Conservation (phyloP, 2,113 vertebrate species). For the Nansenia antarctica region DNA sequence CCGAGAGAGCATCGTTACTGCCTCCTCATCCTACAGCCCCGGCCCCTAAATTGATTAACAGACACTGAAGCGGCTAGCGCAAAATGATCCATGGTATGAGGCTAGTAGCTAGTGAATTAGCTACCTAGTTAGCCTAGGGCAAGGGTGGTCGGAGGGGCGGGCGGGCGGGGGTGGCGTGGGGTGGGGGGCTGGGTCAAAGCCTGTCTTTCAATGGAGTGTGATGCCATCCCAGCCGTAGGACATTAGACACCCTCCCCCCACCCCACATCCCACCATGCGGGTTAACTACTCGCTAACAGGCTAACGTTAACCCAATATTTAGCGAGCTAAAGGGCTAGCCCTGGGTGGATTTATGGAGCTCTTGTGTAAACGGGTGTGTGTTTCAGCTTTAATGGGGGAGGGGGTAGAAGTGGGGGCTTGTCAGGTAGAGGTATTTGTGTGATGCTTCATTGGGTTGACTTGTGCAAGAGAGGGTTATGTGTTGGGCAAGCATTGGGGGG, state of each 20-base stretch:
- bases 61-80: constrained; percentile 87
- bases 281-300: constrained; percentile 57
- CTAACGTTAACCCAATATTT: constrained; percentile 49
- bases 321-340: constrained; percentile 9
- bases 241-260: no score
- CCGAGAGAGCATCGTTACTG: constrained; percentile 99
- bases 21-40: constrained; percentile 88
- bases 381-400: constrained; percentile 49
- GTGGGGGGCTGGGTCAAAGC: no score
- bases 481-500: neutral
- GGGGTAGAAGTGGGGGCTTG: constrained; percentile 24
- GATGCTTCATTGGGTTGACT: constrained; percentile 15
- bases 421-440: constrained; percentile 37
- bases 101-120: constrained; percentile 54
- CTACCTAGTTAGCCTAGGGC: no score
- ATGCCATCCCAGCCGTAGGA: neutral
- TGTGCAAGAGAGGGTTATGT: constrained; percentile 5
- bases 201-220: no score
- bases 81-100: constrained; percentile 94
- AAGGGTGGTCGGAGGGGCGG: no score
- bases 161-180: no score
- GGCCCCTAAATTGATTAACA: constrained; percentile 99
- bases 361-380: constrained; percentile 57
- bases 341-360: constrained; percentile 51
- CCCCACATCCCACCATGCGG: constrained; percentile 39